These are phyloP conservation scores for Miichthys miiuy DNA, from an alignment of 2,797 vertebrate genomes.

Conservation along the genomic window DNA sequence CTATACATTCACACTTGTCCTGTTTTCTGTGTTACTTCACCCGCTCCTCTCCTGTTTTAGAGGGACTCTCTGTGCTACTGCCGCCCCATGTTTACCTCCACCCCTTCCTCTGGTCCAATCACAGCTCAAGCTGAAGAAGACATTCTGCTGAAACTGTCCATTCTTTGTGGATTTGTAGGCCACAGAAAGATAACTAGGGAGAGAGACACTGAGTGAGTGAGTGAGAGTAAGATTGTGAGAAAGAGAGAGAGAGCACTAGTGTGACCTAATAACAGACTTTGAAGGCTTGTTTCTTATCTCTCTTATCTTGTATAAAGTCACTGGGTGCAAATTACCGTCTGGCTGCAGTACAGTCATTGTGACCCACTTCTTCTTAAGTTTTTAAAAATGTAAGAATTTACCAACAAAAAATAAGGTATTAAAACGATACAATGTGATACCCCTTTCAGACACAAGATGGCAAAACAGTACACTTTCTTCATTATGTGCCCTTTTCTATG, in stretches of 20 bases:
- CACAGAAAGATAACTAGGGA: conserved; percentile 37
- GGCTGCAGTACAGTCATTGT: not conserved
- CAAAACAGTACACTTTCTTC: conserved; percentile 12
- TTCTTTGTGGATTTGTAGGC: conserved; percentile 57
- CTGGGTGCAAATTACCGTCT: not conserved
- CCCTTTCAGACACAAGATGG: conserved; percentile 57
- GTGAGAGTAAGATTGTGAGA: not conserved
- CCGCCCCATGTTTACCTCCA: conserved; percentile 55
- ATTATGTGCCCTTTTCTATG: not conserved
- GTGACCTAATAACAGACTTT: conserved; percentile 24
- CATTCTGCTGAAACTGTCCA: conserved; percentile 56
- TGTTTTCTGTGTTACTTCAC: conserved; percentile 36
- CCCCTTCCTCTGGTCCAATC: conserved; percentile 75
- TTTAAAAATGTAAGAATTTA: not conserved
- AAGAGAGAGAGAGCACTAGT: not conserved
- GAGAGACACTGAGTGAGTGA: conserved; percentile 18
- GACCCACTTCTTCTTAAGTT: not conserved
- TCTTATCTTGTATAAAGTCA: not conserved
- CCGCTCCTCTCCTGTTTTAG: conserved; percentile 12
- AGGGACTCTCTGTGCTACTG: conserved; percentile 29
- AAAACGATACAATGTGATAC: not conserved
- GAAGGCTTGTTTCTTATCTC: conserved; percentile 1
- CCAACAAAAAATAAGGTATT: not conserved
- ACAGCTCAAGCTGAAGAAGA: conserved; percentile 52
- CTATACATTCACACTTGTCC: not conserved